A percentile compares a stretch with the other conserved stretches of the same genome.
Evolutionary conservation across 2,113 vertebrate genomes (phyloP).

Genomic region (Chloroceryle aenea): DNA sequence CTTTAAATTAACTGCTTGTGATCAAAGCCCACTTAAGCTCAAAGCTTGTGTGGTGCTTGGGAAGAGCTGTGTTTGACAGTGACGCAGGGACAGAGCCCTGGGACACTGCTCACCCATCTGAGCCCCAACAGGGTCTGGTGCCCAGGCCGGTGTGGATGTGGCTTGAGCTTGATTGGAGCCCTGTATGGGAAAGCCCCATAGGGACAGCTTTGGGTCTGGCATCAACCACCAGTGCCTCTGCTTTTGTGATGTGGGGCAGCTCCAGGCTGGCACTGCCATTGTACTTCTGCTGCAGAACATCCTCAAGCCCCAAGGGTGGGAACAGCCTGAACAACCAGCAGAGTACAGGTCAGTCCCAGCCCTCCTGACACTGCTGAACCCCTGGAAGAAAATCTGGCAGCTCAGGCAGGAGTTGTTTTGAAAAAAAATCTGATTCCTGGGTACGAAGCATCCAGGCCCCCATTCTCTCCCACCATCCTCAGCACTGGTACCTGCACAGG

Average conservation of each 20-base stretch:
- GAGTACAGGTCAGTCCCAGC: not conserved
- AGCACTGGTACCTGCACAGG: not conserved
- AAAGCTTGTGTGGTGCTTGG: not conserved
- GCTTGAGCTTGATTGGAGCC: no score
- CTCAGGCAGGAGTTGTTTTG: not conserved
- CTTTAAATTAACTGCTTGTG: not conserved
- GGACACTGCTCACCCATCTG: not conserved
- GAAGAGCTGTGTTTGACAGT: not conserved
- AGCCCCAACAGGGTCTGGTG: not conserved
- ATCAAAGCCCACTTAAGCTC: not conserved
- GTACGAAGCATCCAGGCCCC: rapidly evolving
- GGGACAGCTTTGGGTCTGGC: not conserved
- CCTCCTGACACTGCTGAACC: not conserved
- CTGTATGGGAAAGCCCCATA: not conserved
- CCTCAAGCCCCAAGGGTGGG: not conserved
- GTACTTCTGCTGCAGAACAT: not conserved
- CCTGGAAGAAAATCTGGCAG: not conserved
- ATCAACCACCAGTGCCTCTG: not conserved
- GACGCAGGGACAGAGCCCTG: not conserved
- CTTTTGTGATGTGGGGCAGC: not conserved
- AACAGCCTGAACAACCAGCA: rapidly evolving
- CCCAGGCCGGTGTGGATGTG: not conserved
- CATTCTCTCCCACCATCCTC: rapidly evolving
- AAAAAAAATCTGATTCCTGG: not conserved
- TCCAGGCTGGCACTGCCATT: rapidly evolving